Conservation (phyloP, 2,797 vertebrate species). For the Pygocentrus nattereri region DNA sequence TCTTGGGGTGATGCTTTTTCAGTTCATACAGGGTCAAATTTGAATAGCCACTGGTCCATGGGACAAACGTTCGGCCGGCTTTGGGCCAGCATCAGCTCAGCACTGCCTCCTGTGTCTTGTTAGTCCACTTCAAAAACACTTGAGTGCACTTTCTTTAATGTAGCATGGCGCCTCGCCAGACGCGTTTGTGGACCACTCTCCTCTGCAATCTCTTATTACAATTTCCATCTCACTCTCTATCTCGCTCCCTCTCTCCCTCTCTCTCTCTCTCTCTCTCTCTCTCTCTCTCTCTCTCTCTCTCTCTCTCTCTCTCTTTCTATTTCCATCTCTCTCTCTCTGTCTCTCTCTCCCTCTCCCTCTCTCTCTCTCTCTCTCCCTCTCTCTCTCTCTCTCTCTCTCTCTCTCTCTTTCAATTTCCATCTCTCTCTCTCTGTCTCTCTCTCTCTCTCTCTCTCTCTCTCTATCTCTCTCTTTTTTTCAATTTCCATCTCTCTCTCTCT, state of each 20-base stretch:
- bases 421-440: slow-evolving; percentile 5
- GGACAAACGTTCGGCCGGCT: background rate
- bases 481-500: slow-evolving; percentile 26
- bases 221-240: slow-evolving; percentile 26
- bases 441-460: slow-evolving; percentile 18
- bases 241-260: slow-evolving; percentile 10
- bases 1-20: slow-evolving; percentile 43
- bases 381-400: slow-evolving; percentile 13
- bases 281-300: too few relatives aligned
- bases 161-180: slow-evolving; percentile 69
- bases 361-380: slow-evolving; percentile 2
- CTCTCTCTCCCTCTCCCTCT: background rate
- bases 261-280: background rate
- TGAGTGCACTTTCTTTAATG: slow-evolving; percentile 78
- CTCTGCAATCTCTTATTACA: slow-evolving; percentile 60
- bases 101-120: slow-evolving; percentile 65
- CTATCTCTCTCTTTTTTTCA: slow-evolving; percentile 41
- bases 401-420: slow-evolving; percentile 46
- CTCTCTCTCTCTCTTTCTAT: background rate
- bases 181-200: slow-evolving; percentile 35
- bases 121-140: slow-evolving; percentile 68
- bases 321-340: too few relatives aligned
- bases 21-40: slow-evolving; percentile 56
- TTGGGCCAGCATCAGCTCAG: slow-evolving; percentile 26
- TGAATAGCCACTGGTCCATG: slow-evolving; percentile 65